Conservation (phyloP, 2,113 vertebrate species). For the Suricata suricatta region DNA sequence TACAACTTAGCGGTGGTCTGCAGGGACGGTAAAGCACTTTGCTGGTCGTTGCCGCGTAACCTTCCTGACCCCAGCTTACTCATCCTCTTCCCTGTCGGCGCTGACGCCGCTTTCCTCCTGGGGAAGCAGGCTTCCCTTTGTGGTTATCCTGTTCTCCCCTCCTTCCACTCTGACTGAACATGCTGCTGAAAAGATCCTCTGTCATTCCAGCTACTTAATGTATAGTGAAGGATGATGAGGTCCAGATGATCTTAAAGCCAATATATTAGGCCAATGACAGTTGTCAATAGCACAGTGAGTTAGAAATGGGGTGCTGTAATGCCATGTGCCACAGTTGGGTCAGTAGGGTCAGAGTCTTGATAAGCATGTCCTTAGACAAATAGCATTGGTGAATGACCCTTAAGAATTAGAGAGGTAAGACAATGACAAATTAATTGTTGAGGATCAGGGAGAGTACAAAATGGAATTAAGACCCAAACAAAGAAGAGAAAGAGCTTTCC, state of each 20-base stretch:
- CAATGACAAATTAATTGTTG: neutral
- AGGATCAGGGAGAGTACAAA: neutral
- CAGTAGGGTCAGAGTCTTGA: neutral
- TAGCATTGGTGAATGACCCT: neutral
- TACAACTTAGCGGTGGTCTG: neutral
- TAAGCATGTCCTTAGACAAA: conserved; percentile 4
- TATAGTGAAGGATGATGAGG: conserved; percentile 12
- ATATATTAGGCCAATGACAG: neutral
- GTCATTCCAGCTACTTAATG: conserved; percentile 42
- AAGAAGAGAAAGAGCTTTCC: neutral
- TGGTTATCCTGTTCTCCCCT: neutral
- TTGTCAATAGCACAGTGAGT: neutral
- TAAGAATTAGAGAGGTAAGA: conserved; percentile 27
- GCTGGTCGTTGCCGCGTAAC: conserved; percentile 4
- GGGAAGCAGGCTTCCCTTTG: neutral
- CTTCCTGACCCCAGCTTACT: neutral
- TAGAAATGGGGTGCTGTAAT: neutral
- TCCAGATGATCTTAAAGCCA: neutral
- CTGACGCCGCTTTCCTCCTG: neutral
- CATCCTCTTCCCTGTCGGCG: neutral
- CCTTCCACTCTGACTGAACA: neutral
- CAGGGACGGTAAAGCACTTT: neutral
- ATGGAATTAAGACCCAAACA: neutral
- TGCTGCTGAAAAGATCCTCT: conserved; percentile 52
- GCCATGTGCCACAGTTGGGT: neutral